Percentiles rank a stretch among this genome's conserved stretches.
phyloP scores from a whole-genome alignment of 2,113 vertebrate genomes.

The Erpornis zantholeuca region DNA sequence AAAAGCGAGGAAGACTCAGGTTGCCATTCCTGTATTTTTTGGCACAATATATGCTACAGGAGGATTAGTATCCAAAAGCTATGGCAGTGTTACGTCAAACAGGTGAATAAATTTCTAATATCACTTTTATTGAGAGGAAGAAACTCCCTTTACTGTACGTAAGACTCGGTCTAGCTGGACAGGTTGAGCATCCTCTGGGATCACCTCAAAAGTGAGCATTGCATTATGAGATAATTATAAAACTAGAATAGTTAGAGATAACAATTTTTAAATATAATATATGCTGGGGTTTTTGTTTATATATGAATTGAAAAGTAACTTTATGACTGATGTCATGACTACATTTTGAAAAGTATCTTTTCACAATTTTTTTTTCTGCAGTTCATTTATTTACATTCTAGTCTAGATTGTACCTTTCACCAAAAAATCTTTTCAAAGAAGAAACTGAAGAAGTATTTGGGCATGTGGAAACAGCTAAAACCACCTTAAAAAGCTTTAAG shows the following conservation, averaged over 20 bases:
- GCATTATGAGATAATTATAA: neutral
- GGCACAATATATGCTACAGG: neutral
- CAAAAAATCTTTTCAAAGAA: slow-evolving; percentile 73
- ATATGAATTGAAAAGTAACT: neutral
- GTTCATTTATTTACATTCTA: slow-evolving; percentile 3
- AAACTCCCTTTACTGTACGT: rapidly evolving
- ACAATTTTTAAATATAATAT: neutral
- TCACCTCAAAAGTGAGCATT: neutral
- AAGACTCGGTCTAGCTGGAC: neutral
- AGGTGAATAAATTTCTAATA: neutral
- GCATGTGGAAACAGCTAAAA: slow-evolving; percentile 68
- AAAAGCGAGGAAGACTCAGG: neutral
- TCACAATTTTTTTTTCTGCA: neutral
- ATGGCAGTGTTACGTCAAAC: neutral
- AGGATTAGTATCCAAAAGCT: neutral
- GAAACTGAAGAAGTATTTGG: slow-evolving; percentile 79
- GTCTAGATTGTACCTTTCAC: slow-evolving; percentile 73
- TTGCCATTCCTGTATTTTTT: neutral
- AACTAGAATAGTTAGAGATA: neutral
- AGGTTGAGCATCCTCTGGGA: neutral
- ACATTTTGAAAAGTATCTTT: neutral
- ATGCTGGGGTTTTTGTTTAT: neutral
- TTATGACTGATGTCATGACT: neutral
- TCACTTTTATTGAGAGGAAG: neutral
- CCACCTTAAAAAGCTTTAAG: slow-evolving; percentile 71